Conservation (phyloP, 2,888 invertebrate species). For the Alsophila aescularia region DNA sequence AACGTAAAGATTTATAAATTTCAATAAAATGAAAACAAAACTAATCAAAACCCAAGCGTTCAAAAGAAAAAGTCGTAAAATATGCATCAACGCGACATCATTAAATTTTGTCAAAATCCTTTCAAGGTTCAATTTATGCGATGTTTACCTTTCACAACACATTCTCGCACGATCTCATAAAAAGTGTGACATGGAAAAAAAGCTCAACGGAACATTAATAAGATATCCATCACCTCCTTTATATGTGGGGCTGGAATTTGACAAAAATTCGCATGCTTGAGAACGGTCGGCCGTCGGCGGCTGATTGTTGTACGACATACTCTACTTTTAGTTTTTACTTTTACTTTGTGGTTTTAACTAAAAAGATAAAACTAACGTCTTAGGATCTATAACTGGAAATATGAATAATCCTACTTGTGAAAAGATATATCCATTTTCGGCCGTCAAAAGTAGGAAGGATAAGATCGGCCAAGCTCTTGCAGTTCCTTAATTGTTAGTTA, state of each 20-base stretch:
- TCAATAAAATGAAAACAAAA: background rate
- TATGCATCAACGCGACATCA: constrained; percentile 6
- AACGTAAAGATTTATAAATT: no score
- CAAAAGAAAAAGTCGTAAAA: constrained; percentile 17
- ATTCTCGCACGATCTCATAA: constrained; percentile 38
- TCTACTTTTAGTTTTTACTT: constrained; percentile 34
- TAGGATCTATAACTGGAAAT: no score
- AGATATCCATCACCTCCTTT: constrained; percentile 37
- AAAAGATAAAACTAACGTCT: constrained; percentile 15
- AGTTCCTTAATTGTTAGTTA: no score
- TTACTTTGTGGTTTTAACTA: constrained; percentile 41
- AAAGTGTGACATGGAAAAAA: constrained; percentile 30
- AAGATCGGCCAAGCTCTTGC: no score
- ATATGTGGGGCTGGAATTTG: constrained; percentile 21
- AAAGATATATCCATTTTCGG: no score
- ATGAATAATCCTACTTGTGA: no score
- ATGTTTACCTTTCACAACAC: constrained; percentile 39
- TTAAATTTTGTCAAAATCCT: constrained; percentile 25
- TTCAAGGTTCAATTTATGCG: constrained; percentile 28
- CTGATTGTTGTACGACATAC: constrained; percentile 22
- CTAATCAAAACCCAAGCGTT: background rate
- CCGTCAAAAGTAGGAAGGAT: no score
- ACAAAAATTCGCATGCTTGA: constrained; percentile 17
- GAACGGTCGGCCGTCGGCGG: constrained; percentile 14
- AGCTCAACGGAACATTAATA: constrained; percentile 31